phyloP scores from a whole-genome alignment of 1,140 invertebrate genomes.

The Drosophila novamexicana region DNA sequence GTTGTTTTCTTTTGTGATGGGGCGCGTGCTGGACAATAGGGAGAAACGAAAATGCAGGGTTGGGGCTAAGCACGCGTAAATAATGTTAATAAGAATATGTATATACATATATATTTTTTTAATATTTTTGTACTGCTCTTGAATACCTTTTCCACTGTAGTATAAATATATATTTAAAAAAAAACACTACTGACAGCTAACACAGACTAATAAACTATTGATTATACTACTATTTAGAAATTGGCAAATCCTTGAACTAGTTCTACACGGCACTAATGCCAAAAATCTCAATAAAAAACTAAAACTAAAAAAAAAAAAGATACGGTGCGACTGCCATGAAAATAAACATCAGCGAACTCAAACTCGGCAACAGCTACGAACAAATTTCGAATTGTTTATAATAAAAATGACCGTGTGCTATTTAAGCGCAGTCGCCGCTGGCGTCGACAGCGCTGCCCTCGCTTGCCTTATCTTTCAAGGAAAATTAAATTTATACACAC shows the following conservation, averaged over 20 bases:
- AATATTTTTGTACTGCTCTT: no score
- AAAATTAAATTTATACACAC: conserved; percentile 63
- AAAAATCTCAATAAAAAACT: conserved; percentile 60
- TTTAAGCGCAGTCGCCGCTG: conserved; percentile 63
- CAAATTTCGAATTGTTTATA: conserved; percentile 78
- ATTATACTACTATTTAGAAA: conserved; percentile 10
- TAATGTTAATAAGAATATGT: neutral
- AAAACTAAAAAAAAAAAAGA: conserved; percentile 43
- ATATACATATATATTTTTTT: no score
- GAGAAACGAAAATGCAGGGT: conserved; percentile 16
- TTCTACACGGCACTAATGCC: conserved; percentile 52
- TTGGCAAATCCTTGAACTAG: conserved; percentile 76
- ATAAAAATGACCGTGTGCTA: conserved; percentile 83
- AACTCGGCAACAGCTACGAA: neutral
- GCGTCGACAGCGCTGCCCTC: conserved; percentile 37
- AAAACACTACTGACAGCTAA: neutral
- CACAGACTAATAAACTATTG: neutral
- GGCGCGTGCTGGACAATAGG: conserved; percentile 21
- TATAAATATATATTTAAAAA: neutral
- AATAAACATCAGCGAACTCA: conserved; percentile 57
- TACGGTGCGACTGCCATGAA: conserved; percentile 54
- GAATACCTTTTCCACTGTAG: no score
- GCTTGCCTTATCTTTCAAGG: conserved; percentile 79
- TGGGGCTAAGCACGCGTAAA: neutral
- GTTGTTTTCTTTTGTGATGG: neutral